phyloP scores from a whole-genome alignment of 2,888 invertebrate genomes.

The Taphrorychus bicolor region DNA sequence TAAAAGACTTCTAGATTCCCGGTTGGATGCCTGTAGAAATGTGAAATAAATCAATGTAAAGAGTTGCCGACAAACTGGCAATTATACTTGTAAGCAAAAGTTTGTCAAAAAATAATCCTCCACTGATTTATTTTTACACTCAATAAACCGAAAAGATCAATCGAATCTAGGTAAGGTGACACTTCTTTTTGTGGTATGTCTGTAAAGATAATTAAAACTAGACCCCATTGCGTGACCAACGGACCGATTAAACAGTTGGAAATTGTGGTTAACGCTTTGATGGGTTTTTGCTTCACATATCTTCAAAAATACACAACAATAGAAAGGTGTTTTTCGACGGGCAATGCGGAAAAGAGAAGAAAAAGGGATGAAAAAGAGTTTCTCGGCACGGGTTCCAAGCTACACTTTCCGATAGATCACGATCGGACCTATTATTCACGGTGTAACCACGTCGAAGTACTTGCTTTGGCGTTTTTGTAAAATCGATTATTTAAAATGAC shows the following conservation, averaged over 20 bases:
- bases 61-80: no score
- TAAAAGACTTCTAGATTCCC: no score
- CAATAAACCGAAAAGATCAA: background rate
- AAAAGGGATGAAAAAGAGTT: constrained; percentile 20
- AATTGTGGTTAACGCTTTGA: constrained; percentile 37
- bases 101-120: background rate
- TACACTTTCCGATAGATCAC: constrained; percentile 24
- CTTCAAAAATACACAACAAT: constrained; percentile 36
- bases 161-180: background rate
- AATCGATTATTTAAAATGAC: constrained; percentile 12
- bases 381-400: constrained; percentile 25
- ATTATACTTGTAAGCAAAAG: no score
- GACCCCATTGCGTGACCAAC: constrained; percentile 1
- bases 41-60: no score
- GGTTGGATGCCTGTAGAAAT: no score
- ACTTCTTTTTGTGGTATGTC: constrained; percentile 2
- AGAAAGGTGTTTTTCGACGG: constrained; percentile 34
- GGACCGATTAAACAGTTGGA: constrained; percentile 33
- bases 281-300: constrained; percentile 36
- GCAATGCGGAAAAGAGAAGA: constrained; percentile 22
- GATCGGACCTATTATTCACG: constrained; percentile 9
- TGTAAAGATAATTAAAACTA: constrained; percentile 15
- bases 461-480: constrained; percentile 4
- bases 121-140: background rate
- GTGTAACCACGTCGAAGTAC: constrained; percentile 6